Evolutionary conservation across 2,888 invertebrate species (phyloP), one percentile per base, ranked within the genome.

Genomic region (Melanchra persicariae): DNA sequence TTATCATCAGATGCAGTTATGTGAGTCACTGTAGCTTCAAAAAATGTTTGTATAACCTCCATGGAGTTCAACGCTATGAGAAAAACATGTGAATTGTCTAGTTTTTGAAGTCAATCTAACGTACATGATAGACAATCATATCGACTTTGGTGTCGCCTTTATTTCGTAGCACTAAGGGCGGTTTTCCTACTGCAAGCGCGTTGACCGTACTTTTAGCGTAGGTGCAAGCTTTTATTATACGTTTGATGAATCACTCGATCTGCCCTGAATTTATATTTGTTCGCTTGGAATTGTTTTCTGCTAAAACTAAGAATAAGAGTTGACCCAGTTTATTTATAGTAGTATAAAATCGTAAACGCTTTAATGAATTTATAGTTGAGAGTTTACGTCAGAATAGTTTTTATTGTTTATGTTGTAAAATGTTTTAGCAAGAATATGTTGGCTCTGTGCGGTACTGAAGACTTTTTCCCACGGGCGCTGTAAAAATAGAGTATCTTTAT

Each of bases 21-120:
- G 81, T 88, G 86, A 85, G 79, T 88, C 87, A 88, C 77, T 81
- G 85, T 72, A 77, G 83, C 80, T 81, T 81, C 82, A 82, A 79
- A 69, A 83, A 85, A 71, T 90, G 87, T 89, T 89, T 90, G 78
- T 84, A 81, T 87, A 87, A 89, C 90, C 89, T 89, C 87, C 78
- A 87, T 89, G 87, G 85, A 88, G 88, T 90, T 88, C 88, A 89
- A 82, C 79, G 86, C 86, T 89, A 86, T 86, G 84, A 84, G 57
- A 80, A 70, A 77, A 85, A 80, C 52, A 81, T 83, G 85, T 87
- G 87, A 83, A 80, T 81, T 73, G 70, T 76, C 68, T 58, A 70
- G 69, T 63, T 26, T 71, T 65, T 70, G 45, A 34, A 26, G 54
- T 55, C 70, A 22, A 17, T n/a, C n/a, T n/a, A n/a, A n/a, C n/a